phyloP scores from a whole-genome alignment of 2,113 vertebrate species.

The Colinus virginianus region DNA sequence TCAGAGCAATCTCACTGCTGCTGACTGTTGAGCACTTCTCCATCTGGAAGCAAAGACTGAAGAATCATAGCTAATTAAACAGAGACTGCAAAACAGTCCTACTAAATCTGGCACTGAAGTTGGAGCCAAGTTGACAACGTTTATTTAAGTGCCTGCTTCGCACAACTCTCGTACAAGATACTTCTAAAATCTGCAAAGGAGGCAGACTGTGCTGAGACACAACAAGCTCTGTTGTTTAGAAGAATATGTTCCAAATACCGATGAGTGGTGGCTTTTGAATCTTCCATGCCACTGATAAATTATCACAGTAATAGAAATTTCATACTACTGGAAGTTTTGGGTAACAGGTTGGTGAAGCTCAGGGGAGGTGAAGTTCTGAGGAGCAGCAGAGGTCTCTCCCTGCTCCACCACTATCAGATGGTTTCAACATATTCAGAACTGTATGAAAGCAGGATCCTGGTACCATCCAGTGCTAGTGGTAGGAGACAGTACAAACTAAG shows the following conservation, averaged over 20 bases:
- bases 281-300: not conserved
- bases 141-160: not conserved
- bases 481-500: not conserved
- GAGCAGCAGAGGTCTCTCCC: not conserved
- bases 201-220: not conserved
- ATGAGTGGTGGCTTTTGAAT: not conserved
- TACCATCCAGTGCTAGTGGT: not conserved
- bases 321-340: not conserved
- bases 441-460: not conserved
- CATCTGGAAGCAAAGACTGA: slow-evolving; percentile 1
- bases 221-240: not conserved
- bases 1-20: not conserved
- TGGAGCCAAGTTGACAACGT: not conserved
- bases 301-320: not conserved
- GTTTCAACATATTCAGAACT: not conserved
- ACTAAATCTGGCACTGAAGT: not conserved
- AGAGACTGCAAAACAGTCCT: not conserved
- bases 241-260: not conserved
- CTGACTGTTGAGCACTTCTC: not conserved
- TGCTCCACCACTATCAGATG: not conserved
- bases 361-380: not conserved
- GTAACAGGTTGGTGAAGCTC: not conserved
- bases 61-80: not conserved
- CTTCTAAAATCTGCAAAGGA: not conserved
- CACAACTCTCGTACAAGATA: not conserved